These are phyloP conservation scores for Mellivora capensis DNA, from an alignment of 2,113 vertebrate genomes.

Conservation along the genomic window DNA sequence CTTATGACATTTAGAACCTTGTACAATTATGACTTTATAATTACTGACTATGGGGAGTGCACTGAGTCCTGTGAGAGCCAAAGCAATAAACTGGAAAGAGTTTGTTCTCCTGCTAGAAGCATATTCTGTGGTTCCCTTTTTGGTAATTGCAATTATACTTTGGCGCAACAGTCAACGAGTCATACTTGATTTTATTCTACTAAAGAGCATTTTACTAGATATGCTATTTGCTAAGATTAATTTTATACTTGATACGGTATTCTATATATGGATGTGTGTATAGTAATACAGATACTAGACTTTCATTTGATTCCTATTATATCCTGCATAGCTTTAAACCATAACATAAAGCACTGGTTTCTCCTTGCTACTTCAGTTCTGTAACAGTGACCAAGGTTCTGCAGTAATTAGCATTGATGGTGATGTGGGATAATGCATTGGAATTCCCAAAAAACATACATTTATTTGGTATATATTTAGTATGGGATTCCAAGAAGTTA, in stretches of 20 bases:
- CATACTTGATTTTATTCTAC: not conserved
- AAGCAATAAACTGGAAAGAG: not conserved
- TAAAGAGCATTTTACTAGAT: not conserved
- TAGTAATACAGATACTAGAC: not conserved
- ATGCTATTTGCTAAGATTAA: not conserved
- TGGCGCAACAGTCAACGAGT: not conserved
- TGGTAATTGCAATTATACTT: not conserved
- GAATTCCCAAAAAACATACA: not conserved
- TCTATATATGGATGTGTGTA: not conserved
- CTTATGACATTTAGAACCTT: constrained; percentile 47
- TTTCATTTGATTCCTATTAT: not conserved
- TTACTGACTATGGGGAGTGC: constrained; percentile 1
- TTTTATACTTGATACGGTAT: not conserved
- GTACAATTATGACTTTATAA: constrained; percentile 19
- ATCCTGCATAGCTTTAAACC: not conserved
- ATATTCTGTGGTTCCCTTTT: constrained; percentile 5
- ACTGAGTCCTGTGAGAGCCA: not conserved
- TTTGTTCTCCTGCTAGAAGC: constrained; percentile 4
- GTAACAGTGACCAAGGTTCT: not conserved
- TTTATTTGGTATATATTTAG: not conserved
- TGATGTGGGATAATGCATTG: not conserved
- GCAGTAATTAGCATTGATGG: not conserved
- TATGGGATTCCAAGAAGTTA: not conserved
- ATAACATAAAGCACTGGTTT: not conserved
- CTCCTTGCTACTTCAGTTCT: not conserved